phyloP scores from a whole-genome alignment of 2,888 invertebrate genomes.

The Drosophila melanosoma region DNA sequence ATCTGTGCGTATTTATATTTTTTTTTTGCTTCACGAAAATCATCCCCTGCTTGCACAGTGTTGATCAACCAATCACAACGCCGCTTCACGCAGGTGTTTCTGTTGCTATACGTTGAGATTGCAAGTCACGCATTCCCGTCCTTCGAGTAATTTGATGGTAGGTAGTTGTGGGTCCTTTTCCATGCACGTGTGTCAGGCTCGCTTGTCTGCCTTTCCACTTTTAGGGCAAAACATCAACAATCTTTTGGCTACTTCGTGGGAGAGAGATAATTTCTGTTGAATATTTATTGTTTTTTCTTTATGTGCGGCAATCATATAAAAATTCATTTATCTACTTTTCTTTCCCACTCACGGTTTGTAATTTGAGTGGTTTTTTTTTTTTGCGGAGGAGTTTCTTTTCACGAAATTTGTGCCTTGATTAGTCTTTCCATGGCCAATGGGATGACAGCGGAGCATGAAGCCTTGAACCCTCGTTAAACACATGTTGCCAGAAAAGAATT shows the following conservation, averaged over 20 bases:
- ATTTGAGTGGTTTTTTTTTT: constrained; percentile 61
- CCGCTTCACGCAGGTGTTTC: constrained; percentile 69
- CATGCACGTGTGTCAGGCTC: constrained; percentile 59
- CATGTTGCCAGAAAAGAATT: constrained; percentile 72
- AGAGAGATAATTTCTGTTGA: constrained; percentile 72
- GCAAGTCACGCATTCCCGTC: constrained; percentile 41
- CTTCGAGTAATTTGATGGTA: constrained; percentile 44
- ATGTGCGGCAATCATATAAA: constrained; percentile 50
- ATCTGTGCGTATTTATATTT: constrained; percentile 69
- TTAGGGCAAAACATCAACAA: constrained; percentile 47
- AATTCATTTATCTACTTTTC: constrained; percentile 35
- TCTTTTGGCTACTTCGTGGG: constrained; percentile 62
- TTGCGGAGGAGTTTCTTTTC: constrained; percentile 45
- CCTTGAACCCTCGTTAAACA: constrained; percentile 83
- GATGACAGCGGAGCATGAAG: constrained; percentile 55
- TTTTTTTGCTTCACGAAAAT: constrained; percentile 10
- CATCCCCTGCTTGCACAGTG: constrained; percentile 51
- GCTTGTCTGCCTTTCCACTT: constrained; percentile 30
- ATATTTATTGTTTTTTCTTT: constrained; percentile 56
- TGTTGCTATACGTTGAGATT: constrained; percentile 37
- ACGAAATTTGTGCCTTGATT: constrained; percentile 62
- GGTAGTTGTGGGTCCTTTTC: constrained; percentile 19
- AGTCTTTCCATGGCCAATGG: constrained; percentile 63
- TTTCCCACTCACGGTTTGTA: constrained; percentile 43
- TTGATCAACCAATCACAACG: constrained; percentile 68